Evolutionary conservation across 2,888 invertebrate species (phyloP), one percentile per base, ranked within the genome.

Genomic region (Odontothrips loti): DNA sequence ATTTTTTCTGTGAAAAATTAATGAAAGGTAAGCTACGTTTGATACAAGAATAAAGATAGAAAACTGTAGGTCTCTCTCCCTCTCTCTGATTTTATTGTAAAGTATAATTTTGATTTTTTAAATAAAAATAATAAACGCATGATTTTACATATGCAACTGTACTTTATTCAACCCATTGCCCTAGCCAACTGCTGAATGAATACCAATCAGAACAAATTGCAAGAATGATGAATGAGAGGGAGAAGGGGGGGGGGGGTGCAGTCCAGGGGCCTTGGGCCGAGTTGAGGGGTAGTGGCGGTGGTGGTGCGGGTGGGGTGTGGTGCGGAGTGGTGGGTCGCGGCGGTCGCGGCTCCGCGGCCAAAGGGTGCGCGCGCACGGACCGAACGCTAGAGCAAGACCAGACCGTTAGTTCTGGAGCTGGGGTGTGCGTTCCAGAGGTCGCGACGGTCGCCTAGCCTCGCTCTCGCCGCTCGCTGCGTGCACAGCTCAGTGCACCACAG

Each of bases 181-280:
- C 58, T 15, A n/a, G n/a, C n/a, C n/a, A n/a, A n/a, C n/a, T 4
- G 58, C 58, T 58, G 15, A 58, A 58, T 20, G 6, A 0, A 43
- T 43, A 6, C 34, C 34, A 43, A 43, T 43, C 34, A 43, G 34
- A 43, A 43, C 34, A 43, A 2, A 43, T 2, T 43, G 11, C 51
- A 3, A 43, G 34, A 43, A 43, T 43, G 2, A 43, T 43, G 34
- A 43, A 43, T 43, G 34, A 43, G 34, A 43, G 2, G 34, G 63
- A 68, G 75, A 43, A 29, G 80, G 68, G 79, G 51, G 75, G 63
- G 43, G 80, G 75, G 81, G 79, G 75, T 79, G 47, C 10, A 47
- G 63, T 80, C 79, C 80, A 58, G 47, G 51, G 79, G 79, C 80
- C 63, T 63, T 80, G 75, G 79, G 80, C n/a, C 75, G 82, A 20